Evolutionary conservation across 2,797 vertebrate species (phyloP), one percentile per base, ranked within the genome.

Genomic region (Sorex maritimensis): DNA sequence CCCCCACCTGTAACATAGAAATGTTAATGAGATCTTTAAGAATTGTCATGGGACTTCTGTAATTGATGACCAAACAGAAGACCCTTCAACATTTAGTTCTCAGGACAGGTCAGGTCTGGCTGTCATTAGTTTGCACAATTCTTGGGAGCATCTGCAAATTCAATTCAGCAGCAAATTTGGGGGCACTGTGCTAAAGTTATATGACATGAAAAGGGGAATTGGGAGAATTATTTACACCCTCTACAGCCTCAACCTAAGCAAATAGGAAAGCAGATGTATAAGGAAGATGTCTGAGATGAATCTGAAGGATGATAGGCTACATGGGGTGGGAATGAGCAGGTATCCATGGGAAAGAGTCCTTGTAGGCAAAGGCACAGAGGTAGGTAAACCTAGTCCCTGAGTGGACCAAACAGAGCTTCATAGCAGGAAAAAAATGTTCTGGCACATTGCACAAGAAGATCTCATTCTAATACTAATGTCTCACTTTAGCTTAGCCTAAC

Each of bases 391-490:
- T 5, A 23, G 17, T 11, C 15, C 2, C 58, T 7, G 11, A 26
- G 41, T 4, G 13, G 4, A 23, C 13, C 5, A 0, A 1, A 13
- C 4, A 17, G 6, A 0, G 11, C 23, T 10, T 1, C 2, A 9
- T 7, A 5, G 38, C 19, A 2, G 74, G 49, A 28, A 9, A 0
- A 68, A 19, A 4, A 14, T 5, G 14, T 15, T 23, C 28, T 26
- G 2, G 15, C 0, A 0, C 14, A 2, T 15, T 6, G 9, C 0
- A 0, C 0, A 7, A 1, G 52, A 58, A 68, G 6, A 23, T 17
- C 28, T 12, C 2, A 26, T 0, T 2, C 12, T 4, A 5, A 15
- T 2, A 19, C 26, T 52, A 34, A 3, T 12, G 46, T 55, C 74
- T 94, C 86, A 23, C 19, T 7, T 61, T 1, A 38, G 28, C 55